Base-by-base conservation (phyloP, 2,113 vertebrate species). In the Nibea coibor region DNA sequence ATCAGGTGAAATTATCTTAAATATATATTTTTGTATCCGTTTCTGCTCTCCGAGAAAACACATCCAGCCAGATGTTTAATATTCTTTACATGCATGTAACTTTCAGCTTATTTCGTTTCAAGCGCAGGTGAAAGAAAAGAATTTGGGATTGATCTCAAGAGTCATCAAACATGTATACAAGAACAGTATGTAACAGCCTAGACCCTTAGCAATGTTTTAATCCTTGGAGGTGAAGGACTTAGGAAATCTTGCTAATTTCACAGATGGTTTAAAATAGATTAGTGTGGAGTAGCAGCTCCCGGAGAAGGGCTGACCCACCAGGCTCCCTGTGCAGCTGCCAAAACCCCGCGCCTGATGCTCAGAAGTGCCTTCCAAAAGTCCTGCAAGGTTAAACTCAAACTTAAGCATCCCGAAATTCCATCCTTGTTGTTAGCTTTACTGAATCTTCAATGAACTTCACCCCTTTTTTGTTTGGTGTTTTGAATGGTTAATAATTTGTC, bases 231-330 rank as follows among this genome's bases (percentile, higher is more conserved):
- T 95, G 94, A 96, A 95, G 95, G 95, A 95, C 93, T 95, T 94
- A 94, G 94, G 93, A 93, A 95, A 94, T 95, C 95, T 95, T 95
- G 95, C 95, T 96, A 95, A 95, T 96, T 96, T 95, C 95, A 95
- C 95, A 96, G 95, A 96, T 96, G 95, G 95, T 95, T 95, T 96
- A 95, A 96, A 96, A 96, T 95, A 95, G 95, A 96, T 96, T 96
- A 96, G 95, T 94, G 93, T 86, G 91, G 94, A 94, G 93, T 82
- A 95, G 93, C 93, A 91, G 94, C 94, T 94, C 95, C 92, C 94
- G 68, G 94, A 95, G 95, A 95, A 94, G 93, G 85, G 92, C 89
- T 85, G 92, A 89, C 95, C 93, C 95, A 94, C 95, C 95, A 95
- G 95, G 95, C 93, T 93, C 90, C 92, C 93, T 93, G 92, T 91